phyloP scores from a whole-genome alignment of 92 coral and sea anemone species.

The Isaurus tuberculatus region DNA sequence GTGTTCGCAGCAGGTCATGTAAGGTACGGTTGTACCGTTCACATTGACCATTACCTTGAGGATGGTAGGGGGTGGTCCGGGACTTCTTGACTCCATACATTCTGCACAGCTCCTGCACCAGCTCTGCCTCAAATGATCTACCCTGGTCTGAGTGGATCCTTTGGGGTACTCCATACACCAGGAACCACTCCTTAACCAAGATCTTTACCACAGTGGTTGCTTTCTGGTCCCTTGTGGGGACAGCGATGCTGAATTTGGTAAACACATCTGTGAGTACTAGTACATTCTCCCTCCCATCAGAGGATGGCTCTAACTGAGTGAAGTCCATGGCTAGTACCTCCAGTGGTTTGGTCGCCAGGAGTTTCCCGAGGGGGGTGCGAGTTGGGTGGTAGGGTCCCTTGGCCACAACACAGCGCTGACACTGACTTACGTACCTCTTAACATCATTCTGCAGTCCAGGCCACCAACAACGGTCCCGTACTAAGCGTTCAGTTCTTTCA shows the following conservation, averaged over 20 bases:
- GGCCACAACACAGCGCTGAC: conserved; percentile 63
- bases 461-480: conserved; percentile 67
- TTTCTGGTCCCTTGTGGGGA: neutral
- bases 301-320: neutral
- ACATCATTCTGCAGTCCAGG: conserved; percentile 62
- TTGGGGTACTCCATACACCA: neutral
- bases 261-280: neutral
- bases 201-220: neutral
- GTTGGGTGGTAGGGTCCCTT: conserved; percentile 62
- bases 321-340: neutral
- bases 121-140: neutral
- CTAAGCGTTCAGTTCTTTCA: conserved; percentile 60
- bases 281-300: neutral
- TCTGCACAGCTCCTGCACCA: neutral
- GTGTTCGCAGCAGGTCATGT: neutral
- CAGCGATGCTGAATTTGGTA: neutral
- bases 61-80: neutral
- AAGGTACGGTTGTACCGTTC: neutral
- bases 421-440: conserved; percentile 53
- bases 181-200: neutral
- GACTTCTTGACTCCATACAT: neutral
- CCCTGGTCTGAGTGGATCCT: neutral
- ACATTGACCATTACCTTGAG: neutral
- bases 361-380: conserved; percentile 25
- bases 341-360: neutral